phyloP scores from a whole-genome alignment of 2,888 invertebrate genomes.

The Oscheius sp. region DNA sequence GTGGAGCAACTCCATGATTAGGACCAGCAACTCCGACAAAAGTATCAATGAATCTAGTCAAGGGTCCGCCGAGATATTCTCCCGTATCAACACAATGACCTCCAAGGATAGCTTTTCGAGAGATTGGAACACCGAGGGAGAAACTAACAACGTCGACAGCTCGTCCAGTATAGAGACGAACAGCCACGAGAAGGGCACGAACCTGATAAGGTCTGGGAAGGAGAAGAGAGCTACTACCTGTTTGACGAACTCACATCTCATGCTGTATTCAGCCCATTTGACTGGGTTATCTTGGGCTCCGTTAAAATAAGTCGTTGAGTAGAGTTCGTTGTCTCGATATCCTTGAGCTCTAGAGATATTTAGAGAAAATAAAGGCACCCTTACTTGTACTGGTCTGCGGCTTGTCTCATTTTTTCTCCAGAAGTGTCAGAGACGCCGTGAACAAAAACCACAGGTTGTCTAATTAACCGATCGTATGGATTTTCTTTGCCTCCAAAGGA shows the following conservation, averaged over 20 bases:
- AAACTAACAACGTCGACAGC: conserved; percentile 68
- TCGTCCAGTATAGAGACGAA: conserved; percentile 67
- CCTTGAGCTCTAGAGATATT: conserved; percentile 11
- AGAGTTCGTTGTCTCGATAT: conserved; percentile 61
- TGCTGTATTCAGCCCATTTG: conserved; percentile 68
- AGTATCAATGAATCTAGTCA: conserved; percentile 65
- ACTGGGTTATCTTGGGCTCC: conserved; percentile 69
- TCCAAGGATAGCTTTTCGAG: conserved; percentile 68
- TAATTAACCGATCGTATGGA: conserved; percentile 48
- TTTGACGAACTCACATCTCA: conserved; percentile 66
- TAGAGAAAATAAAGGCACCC: too few relatives aligned
- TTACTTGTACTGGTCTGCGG: conserved; percentile 56
- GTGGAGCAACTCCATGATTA: conserved; percentile 66
- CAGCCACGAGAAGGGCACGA: conserved; percentile 67
- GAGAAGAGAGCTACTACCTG: conserved; percentile 39
- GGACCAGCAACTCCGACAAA: conserved; percentile 69
- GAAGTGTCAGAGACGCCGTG: conserved; percentile 69
- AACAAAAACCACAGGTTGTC: conserved; percentile 68
- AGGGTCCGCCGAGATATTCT: conserved; percentile 60
- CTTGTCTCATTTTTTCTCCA: conserved; percentile 61
- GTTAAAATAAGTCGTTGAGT: conserved; percentile 69
- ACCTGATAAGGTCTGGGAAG: conserved; percentile 42
- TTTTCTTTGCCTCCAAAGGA: conserved; percentile 64
- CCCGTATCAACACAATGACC: conserved; percentile 67
- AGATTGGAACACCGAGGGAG: conserved; percentile 68